A percentile compares a stretch with the other conserved stretches of the same genome.
Evolutionary conservation across 2,888 invertebrate species (phyloP).

Genomic region (Bombylius major): DNA sequence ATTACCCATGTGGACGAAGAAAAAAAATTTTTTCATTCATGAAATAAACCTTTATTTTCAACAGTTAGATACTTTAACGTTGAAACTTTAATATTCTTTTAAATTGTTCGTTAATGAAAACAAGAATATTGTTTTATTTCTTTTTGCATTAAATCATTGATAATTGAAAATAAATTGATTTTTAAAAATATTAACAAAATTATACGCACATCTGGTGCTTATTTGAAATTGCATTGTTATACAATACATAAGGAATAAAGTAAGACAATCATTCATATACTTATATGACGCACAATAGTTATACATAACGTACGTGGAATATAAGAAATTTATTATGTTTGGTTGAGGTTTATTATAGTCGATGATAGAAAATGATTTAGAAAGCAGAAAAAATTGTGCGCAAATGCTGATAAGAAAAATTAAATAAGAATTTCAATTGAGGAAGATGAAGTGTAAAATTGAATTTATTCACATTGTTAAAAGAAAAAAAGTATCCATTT

Average conservation of each 20-base stretch:
- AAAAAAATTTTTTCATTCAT: too few species aligned
- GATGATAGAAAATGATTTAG: neutral
- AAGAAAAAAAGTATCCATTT: neutral
- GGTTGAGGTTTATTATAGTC: too few species aligned
- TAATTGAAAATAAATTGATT: neutral
- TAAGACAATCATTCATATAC: too few species aligned
- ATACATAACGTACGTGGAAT: neutral
- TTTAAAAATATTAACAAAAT: neutral
- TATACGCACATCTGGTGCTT: neutral
- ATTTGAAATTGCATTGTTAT: too few species aligned
- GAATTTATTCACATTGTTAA: neutral
- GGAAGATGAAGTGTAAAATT: conserved; percentile 1
- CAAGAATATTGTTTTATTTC: neutral
- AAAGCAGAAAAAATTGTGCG: neutral
- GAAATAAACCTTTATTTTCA: too few species aligned
- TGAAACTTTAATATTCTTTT: too few species aligned
- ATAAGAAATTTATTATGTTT: too few species aligned
- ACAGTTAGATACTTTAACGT: too few species aligned
- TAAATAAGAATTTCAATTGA: neutral
- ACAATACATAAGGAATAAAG: too few species aligned
- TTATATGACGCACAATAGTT: neutral
- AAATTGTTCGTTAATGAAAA: neutral
- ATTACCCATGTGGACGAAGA: too few species aligned
- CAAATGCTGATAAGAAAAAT: conserved; percentile 7
- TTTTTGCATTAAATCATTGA: neutral